Conservation (phyloP, 2,797 vertebrate genomes). For the Characodon lateralis region DNA sequence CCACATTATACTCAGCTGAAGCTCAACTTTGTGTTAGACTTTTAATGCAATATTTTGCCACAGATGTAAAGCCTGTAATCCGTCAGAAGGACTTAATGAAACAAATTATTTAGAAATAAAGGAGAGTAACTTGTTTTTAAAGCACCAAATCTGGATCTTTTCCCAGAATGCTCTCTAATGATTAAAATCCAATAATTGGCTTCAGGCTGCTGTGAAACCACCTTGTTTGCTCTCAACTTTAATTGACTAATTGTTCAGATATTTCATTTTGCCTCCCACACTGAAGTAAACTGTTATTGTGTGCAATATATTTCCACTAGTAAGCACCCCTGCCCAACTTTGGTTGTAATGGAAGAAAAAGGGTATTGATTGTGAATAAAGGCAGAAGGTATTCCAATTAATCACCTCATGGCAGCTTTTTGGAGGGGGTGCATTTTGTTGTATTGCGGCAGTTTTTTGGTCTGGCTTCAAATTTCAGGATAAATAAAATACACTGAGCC, state of each 20-base stretch:
- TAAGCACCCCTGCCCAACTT: slow-evolving; percentile 30
- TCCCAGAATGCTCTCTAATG: slow-evolving; percentile 54
- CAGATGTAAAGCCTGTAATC: not conserved
- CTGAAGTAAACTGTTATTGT: slow-evolving; percentile 52
- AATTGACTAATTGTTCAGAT: slow-evolving; percentile 67
- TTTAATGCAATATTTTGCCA: not conserved
- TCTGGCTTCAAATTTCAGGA: slow-evolving; percentile 3
- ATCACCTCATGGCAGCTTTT: slow-evolving; percentile 47
- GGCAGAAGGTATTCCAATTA: slow-evolving; percentile 51
- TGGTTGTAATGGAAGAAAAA: slow-evolving; percentile 38
- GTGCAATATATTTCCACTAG: slow-evolving; percentile 48
- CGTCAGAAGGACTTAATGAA: slow-evolving; percentile 5
- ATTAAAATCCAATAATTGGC: slow-evolving; percentile 57
- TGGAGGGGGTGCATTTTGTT: slow-evolving; percentile 17
- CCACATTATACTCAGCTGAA: not conserved
- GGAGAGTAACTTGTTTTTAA: slow-evolving; percentile 9
- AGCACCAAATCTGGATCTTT: slow-evolving; percentile 36
- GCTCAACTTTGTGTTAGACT: not conserved
- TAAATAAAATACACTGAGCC: slow-evolving; percentile 19
- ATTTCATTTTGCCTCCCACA: slow-evolving; percentile 48
- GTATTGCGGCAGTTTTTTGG: slow-evolving; percentile 18
- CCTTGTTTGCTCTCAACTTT: slow-evolving; percentile 56
- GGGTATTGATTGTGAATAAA: slow-evolving; percentile 63
- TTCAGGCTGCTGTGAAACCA: slow-evolving; percentile 46
- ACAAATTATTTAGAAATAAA: not conserved